Base-by-base conservation (phyloP, 35 echinoderm and acorn worm species). In the Patiria miniata region DNA sequence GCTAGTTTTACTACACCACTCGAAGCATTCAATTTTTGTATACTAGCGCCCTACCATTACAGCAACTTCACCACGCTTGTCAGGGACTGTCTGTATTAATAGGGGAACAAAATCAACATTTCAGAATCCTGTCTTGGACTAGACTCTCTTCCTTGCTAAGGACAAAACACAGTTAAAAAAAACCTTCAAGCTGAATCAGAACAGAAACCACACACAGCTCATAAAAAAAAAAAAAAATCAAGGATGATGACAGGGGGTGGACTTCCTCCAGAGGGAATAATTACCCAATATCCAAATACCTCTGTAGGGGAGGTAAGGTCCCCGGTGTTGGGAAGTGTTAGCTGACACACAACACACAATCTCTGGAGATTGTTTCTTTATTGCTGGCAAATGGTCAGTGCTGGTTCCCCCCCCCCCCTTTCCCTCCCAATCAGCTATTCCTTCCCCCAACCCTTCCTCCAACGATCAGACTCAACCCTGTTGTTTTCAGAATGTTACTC, bases 141-240 rank as follows among this genome's bases (percentile, higher is more conserved):
- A 10, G 26, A 26, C 65, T 23, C 23, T 10, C 19, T 73, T 28
- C 65, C 65, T 73, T 73, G 21, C 23, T 36, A 12, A 28, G 34
- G 65, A 32, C 10, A 26, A 32, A 23, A 73, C 14, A 12, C 34
- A 22, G 14, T 30, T 26, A 60, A 60, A n/a, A 18, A 73, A 47
- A 12, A 47, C 42, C 42, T 47, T 47, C 65, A 73, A 10, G 29
- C 14, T 22, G 26, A 73, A 73, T 73, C 19, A 30, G 26, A 10
- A 73, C 65, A 34, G 65, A 34, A 73, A 73, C 65, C 65, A 73
- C 65, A 73, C 65, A 73, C 65, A 73, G 65, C 65, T 34, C 21
- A 73, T 73, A 73, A 73, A 73, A 73, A 14, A 12, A 73, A 26
- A 73, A 73, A 73, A 73, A 14, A 12, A 14, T 73, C 65, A 73